Evolutionary conservation across 1,140 invertebrate genomes (phyloP).

Genomic region (Heliconius congener): DNA sequence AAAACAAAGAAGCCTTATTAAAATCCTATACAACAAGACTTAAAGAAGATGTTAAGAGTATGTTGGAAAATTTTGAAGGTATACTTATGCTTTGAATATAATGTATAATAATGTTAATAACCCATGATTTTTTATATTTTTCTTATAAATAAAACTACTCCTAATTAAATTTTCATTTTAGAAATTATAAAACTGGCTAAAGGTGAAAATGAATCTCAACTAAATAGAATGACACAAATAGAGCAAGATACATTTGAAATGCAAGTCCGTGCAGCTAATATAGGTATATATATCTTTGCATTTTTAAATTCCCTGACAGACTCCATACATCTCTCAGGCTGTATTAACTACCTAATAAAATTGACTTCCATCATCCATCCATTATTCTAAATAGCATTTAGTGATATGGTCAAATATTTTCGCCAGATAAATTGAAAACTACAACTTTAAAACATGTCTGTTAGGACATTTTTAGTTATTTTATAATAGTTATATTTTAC

Average conservation of each 20-base stretch:
- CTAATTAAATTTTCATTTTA: conserved; percentile 68
- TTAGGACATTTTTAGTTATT: too few species aligned
- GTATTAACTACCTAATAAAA: too few species aligned
- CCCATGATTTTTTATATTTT: neutral
- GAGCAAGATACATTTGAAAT: conserved; percentile 98
- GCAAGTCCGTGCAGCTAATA: conserved; percentile 97
- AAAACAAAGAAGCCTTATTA: conserved; percentile 96
- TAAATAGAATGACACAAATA: conserved; percentile 93
- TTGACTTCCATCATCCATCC: too few species aligned
- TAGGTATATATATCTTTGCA: conserved; percentile 81
- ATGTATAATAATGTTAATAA: neutral
- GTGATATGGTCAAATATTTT: too few species aligned
- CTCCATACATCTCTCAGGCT: too few species aligned
- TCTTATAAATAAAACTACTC: neutral
- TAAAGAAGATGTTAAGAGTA: conserved; percentile 97
- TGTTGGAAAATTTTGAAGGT: conserved; percentile 98
- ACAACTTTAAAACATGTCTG: too few species aligned
- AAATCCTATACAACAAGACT: conserved; percentile 96
- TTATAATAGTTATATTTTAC: too few species aligned
- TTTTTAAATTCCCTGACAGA: too few species aligned
- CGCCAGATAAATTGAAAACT: too few species aligned
- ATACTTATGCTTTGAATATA: conserved; percentile 41
- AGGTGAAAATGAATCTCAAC: conserved; percentile 95
- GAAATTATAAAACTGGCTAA: conserved; percentile 97
- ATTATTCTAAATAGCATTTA: too few species aligned